These are phyloP conservation scores for Sardinella longiceps DNA, from an alignment of 2,797 vertebrate genomes.

Conservation along the genomic window DNA sequence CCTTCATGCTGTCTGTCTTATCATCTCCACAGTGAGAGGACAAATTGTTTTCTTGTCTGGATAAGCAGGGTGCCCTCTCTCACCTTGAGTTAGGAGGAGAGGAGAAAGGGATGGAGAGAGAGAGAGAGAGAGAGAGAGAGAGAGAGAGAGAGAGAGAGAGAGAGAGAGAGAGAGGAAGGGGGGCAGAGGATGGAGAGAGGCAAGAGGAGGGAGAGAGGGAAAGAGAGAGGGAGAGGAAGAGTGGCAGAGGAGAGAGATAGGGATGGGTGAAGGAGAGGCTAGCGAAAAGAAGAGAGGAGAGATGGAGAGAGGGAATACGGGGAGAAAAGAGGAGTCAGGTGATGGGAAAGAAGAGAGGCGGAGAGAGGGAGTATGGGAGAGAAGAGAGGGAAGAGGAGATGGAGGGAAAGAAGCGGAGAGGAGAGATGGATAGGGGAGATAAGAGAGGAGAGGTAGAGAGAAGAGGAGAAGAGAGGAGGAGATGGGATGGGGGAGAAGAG, in stretches of 20 bases:
- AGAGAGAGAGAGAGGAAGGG: not conserved
- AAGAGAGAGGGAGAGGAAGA: not conserved
- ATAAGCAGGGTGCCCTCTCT: not conserved
- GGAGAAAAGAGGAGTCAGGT: not conserved
- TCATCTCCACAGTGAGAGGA: constrained; percentile 5
- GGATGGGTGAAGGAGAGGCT: not conserved
- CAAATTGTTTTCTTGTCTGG: constrained; percentile 10
- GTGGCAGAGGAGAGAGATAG: too few relatives aligned
- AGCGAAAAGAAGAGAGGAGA: too few relatives aligned
- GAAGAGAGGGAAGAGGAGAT: not conserved
- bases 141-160: too few relatives aligned
- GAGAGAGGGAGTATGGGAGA: not conserved
- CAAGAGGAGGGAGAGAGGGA: not conserved
- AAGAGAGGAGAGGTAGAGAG: too few relatives aligned
- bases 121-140: not conserved
- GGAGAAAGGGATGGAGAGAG: not conserved
- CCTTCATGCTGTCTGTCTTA: not conserved
- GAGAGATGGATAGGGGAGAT: too few relatives aligned
- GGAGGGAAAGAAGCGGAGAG: not conserved
- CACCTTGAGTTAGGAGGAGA: not conserved
- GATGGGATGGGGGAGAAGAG: not conserved
- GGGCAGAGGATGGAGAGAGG: not conserved
- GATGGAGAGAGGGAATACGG: not conserved
- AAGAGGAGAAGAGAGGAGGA: not conserved
- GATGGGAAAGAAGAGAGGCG: not conserved